A percentile compares a stretch with the other conserved stretches of the same genome.
Evolutionary conservation across 1,140 invertebrate species (phyloP).

Genomic region (Drosophila tristis): DNA sequence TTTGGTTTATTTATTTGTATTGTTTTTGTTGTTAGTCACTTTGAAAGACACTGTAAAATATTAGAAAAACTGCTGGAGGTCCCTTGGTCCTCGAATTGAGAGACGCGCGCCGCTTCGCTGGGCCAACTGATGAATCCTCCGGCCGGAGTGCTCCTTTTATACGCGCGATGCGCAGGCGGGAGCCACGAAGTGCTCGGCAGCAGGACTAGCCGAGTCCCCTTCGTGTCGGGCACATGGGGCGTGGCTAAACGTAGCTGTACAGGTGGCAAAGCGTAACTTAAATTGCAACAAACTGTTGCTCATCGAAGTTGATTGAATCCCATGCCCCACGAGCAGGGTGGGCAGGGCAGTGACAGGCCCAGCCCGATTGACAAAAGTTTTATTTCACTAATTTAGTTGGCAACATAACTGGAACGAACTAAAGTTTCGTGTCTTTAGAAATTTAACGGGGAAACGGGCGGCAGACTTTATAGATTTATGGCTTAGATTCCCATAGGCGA

Average conservation of each 20-base stretch:
- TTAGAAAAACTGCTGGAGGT: constrained; percentile 1
- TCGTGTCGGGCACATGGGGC: constrained; percentile 19
- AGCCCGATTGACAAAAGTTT: constrained; percentile 34
- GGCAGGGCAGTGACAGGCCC: too few relatives aligned
- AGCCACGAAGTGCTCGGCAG: constrained; percentile 27
- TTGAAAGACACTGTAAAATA: constrained; percentile 22
- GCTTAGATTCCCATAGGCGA: too few relatives aligned
- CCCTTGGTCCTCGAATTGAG: constrained; percentile 44
- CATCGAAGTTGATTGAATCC: constrained; percentile 55
- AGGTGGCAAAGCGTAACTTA: constrained; percentile 74
- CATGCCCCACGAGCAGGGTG: background rate
- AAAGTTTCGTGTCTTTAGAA: background rate
- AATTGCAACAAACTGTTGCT: constrained; percentile 80
- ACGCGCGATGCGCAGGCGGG: constrained; percentile 44
- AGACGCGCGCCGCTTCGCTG: constrained; percentile 70
- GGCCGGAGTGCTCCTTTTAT: constrained; percentile 61
- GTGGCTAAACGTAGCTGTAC: constrained; percentile 26
- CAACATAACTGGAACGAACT: constrained; percentile 10
- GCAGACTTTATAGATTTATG: too few relatives aligned
- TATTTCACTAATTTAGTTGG: constrained; percentile 40
- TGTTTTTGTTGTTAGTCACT: background rate
- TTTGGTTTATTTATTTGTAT: too few relatives aligned
- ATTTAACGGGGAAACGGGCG: background rate
- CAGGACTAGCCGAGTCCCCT: constrained; percentile 28
- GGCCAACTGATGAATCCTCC: constrained; percentile 63